phyloP scores from a whole-genome alignment of 2,797 vertebrate genomes.

The Aldrovandia affinis region DNA sequence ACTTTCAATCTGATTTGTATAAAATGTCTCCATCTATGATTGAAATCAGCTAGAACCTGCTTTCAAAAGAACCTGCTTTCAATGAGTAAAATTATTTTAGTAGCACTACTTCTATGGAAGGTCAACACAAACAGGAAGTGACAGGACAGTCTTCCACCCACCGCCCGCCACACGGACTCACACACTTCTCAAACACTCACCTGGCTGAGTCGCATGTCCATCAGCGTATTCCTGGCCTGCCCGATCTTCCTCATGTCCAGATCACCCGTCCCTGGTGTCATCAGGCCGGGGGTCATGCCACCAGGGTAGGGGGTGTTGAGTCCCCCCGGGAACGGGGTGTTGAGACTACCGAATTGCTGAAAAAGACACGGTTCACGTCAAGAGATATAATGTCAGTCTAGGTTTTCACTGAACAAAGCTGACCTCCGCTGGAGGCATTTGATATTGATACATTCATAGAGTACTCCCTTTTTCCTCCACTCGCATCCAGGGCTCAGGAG shows the following conservation, averaged over 20 bases:
- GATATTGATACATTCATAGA: constrained; percentile 40
- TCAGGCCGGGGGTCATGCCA: constrained; percentile 91
- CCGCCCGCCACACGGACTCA: neutral
- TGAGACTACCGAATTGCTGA: constrained; percentile 84
- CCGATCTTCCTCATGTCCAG: constrained; percentile 98
- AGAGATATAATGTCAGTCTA: neutral
- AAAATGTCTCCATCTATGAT: too few species aligned
- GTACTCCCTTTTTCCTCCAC: neutral
- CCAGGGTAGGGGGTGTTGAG: constrained; percentile 94
- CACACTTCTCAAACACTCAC: constrained; percentile 59
- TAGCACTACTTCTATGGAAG: neutral
- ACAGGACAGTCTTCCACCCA: neutral
- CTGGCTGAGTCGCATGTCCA: constrained; percentile 99
- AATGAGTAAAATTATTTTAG: neutral
- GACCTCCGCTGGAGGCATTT: constrained; percentile 62
- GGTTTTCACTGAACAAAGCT: constrained; percentile 31
- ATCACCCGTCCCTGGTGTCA: constrained; percentile 94
- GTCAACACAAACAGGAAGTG: neutral
- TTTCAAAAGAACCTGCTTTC: neutral
- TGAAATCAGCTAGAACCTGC: too few species aligned
- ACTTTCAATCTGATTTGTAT: neutral
- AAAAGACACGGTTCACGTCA: constrained; percentile 6
- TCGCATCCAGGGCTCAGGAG: neutral
- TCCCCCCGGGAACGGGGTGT: constrained; percentile 83
- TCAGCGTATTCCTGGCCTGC: constrained; percentile 96